These are phyloP conservation scores for rabbit (Oryctolagus cuniculus) DNA, from an alignment of 2,113 vertebrate species.

Conservation along the genomic window DNA sequence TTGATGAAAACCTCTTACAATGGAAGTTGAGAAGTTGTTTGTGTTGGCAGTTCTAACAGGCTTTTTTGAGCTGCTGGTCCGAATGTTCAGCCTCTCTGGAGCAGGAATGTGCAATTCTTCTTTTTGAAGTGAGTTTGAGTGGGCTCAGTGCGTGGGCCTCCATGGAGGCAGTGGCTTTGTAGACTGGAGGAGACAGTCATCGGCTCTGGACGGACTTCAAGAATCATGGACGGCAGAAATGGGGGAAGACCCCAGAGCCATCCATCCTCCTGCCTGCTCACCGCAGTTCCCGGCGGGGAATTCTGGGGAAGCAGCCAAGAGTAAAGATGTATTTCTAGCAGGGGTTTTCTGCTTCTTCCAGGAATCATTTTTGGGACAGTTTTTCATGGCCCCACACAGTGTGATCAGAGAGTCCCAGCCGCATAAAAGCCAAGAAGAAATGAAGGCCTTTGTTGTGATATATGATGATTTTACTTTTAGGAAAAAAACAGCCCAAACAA, in stretches of 20 bases:
- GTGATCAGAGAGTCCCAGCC: slow-evolving; percentile 75
- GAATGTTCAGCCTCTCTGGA: slow-evolving; percentile 61
- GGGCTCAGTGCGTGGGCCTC: slow-evolving; percentile 16
- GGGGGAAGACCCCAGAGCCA: slow-evolving; percentile 71
- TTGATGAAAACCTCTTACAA: slow-evolving; percentile 76
- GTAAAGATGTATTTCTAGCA: slow-evolving; percentile 81
- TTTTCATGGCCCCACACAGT: slow-evolving; percentile 80
- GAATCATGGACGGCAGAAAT: slow-evolving; percentile 41
- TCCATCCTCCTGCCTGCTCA: slow-evolving; percentile 74
- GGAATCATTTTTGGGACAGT: slow-evolving; percentile 78
- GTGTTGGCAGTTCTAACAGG: slow-evolving; percentile 73
- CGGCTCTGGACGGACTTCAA: slow-evolving; percentile 67
- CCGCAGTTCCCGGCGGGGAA: slow-evolving; percentile 66
- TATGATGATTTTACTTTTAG: slow-evolving; percentile 61
- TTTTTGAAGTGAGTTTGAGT: slow-evolving; percentile 70
- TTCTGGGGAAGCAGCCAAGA: slow-evolving; percentile 82
- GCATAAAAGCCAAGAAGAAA: slow-evolving; percentile 65
- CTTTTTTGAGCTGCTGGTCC: slow-evolving; percentile 60
- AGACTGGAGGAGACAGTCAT: slow-evolving; percentile 66
- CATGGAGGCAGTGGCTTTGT: slow-evolving; percentile 52
- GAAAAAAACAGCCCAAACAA: slow-evolving; percentile 27
- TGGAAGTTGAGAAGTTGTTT: slow-evolving; percentile 81
- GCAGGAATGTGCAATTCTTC: slow-evolving; percentile 63
- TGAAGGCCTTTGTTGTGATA: slow-evolving; percentile 68
- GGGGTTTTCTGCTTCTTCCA: slow-evolving; percentile 79